Percentiles rank a stretch among this genome's conserved stretches.
These are phyloP conservation scores for Platycheirus rosarum DNA, from an alignment of 2,888 invertebrate genomes.

Conservation along the genomic window DNA sequence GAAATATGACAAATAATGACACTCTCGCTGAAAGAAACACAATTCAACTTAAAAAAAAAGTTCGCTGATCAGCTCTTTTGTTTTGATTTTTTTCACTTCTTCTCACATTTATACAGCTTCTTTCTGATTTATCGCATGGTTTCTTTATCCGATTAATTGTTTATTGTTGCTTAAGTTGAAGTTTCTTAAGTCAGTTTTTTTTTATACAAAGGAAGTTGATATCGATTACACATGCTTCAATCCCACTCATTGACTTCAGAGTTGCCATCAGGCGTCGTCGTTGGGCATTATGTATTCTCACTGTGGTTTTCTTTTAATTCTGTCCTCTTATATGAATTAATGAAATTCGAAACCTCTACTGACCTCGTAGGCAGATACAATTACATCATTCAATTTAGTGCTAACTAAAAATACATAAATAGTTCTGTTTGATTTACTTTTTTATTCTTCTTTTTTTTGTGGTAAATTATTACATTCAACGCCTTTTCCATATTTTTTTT, in stretches of 20 bases:
- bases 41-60: not conserved
- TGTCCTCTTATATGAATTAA: constrained; percentile 46
- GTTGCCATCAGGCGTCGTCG: not conserved
- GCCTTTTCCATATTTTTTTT: constrained; percentile 23
- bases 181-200: constrained; percentile 28
- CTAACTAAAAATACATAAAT: constrained; percentile 31
- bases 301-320: constrained; percentile 16
- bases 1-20: too few relatives aligned
- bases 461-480: constrained; percentile 33
- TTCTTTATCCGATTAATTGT: constrained; percentile 54
- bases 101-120: constrained; percentile 66
- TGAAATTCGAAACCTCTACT: constrained; percentile 56
- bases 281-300: constrained; percentile 20
- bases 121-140: constrained; percentile 57
- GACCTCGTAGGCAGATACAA: constrained; percentile 67
- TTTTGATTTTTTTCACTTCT: not conserved
- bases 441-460: not conserved
- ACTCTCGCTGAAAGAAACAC: too few relatives aligned
- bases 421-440: constrained; percentile 2
- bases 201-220: constrained; percentile 58
- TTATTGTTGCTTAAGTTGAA: constrained; percentile 64
- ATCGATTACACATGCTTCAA: constrained; percentile 61
- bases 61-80: constrained; percentile 12
- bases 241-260: constrained; percentile 41
- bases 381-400: constrained; percentile 64